Evolutionary conservation across 64 coral and sea anemone species (phyloP).

Genomic region (Montipora efflorescens): DNA sequence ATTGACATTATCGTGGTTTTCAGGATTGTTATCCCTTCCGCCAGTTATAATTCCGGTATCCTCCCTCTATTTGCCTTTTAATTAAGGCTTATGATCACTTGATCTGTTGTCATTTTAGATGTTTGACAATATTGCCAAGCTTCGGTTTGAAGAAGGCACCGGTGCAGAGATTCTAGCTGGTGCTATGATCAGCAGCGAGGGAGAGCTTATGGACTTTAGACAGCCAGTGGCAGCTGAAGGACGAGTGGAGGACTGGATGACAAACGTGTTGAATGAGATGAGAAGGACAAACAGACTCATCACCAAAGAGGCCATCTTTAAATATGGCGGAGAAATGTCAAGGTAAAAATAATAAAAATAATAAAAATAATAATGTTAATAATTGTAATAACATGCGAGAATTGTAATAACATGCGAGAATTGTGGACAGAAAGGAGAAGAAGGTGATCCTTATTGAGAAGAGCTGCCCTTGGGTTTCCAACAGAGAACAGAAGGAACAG

Average conservation of each 20-base stretch:
- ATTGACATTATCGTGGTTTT: background rate
- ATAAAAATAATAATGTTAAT: no score
- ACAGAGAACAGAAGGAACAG: no score
- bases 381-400: no score
- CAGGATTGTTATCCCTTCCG: no score
- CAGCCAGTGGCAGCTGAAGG: constrained; percentile 90
- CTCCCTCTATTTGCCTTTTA: background rate
- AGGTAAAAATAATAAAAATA: constrained; percentile 36
- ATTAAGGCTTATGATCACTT: background rate
- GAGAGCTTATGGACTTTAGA: constrained; percentile 96
- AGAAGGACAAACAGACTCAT: constrained; percentile 97
- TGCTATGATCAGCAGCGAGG: constrained; percentile 95
- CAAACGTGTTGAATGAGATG: constrained; percentile 99
- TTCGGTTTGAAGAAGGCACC: constrained; percentile 92
- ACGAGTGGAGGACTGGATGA: constrained; percentile 99
- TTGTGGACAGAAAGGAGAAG: no score
- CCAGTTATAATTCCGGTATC: background rate
- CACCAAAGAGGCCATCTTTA: constrained; percentile 97
- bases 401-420: no score
- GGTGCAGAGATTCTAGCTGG: constrained; percentile 86
- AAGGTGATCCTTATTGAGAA: no score
- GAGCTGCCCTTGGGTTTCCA: no score
- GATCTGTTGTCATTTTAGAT: constrained; percentile 67
- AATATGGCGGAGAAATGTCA: constrained; percentile 82
- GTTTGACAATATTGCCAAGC: constrained; percentile 98